Percentiles rank a stretch among this genome's conserved stretches.
phyloP scores from a whole-genome alignment of 2,888 invertebrate species.

The Cerceris rybyensis region DNA sequence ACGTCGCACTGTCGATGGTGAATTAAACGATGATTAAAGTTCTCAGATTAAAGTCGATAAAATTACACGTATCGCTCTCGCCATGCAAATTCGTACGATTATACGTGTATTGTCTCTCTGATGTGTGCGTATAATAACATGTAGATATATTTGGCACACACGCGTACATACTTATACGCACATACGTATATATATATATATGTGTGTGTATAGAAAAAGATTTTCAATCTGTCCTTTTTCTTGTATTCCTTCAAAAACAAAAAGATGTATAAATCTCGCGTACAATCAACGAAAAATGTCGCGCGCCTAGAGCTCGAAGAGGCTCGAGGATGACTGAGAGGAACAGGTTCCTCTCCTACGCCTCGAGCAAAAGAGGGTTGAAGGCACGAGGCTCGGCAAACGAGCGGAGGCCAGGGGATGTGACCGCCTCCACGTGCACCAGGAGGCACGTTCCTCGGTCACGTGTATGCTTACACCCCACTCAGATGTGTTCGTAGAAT shows the following conservation, averaged over 20 bases:
- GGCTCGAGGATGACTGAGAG: slow-evolving; percentile 70
- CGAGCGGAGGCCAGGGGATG: slow-evolving; percentile 52
- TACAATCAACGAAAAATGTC: slow-evolving; percentile 28
- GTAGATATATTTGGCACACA: not conserved
- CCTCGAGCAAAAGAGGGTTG: slow-evolving; percentile 67
- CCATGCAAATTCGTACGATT: not conserved
- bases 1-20: not conserved
- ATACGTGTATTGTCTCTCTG: not conserved
- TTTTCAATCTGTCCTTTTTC: slow-evolving; percentile 13
- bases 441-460: slow-evolving; percentile 78
- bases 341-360: slow-evolving; percentile 60
- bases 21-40: not conserved
- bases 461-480: slow-evolving; percentile 69
- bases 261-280: not conserved
- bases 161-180: not conserved
- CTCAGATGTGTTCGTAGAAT: slow-evolving; percentile 15
- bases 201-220: not conserved
- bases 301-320: slow-evolving; percentile 60
- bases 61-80: not conserved
- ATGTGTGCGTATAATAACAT: not conserved
- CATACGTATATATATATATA: not conserved
- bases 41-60: not conserved
- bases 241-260: slow-evolving; percentile 24
- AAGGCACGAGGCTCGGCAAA: slow-evolving; percentile 59
- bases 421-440: slow-evolving; percentile 76